Evolutionary conservation across 2,888 invertebrate genomes (phyloP).

Genomic region (Cantharis rufa): DNA sequence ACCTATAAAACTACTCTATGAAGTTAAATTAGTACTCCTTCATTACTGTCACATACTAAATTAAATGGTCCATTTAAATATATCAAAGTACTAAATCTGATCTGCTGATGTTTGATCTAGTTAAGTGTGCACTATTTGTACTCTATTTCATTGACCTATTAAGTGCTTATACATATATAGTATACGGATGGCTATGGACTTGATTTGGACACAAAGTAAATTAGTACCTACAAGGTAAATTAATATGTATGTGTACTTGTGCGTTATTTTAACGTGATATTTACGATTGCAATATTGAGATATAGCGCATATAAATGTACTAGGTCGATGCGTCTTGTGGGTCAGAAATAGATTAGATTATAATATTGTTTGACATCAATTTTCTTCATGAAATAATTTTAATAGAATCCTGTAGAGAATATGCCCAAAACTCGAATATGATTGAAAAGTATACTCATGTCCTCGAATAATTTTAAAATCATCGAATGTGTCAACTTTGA

Average conservation of each 20-base stretch:
- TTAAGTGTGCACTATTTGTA: neutral
- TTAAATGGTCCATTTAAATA: neutral
- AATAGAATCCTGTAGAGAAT: too few relatives aligned
- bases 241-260: too few relatives aligned
- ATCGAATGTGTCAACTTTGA: too few relatives aligned
- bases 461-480: neutral
- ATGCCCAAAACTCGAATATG: neutral
- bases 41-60: neutral
- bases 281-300: too few relatives aligned
- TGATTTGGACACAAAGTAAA: neutral
- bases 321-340: too few relatives aligned
- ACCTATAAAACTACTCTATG: neutral
- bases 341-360: too few relatives aligned
- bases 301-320: too few relatives aligned
- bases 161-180: neutral
- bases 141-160: neutral
- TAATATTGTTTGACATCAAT: too few relatives aligned
- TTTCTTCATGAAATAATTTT: too few relatives aligned
- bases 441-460: neutral
- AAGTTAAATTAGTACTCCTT: neutral
- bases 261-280: too few relatives aligned
- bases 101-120: neutral
- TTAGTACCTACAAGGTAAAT: neutral
- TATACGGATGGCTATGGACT: neutral
- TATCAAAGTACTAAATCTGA: neutral